Conservation (phyloP, 2,797 vertebrate species). For the Lerista edwardsae region DNA sequence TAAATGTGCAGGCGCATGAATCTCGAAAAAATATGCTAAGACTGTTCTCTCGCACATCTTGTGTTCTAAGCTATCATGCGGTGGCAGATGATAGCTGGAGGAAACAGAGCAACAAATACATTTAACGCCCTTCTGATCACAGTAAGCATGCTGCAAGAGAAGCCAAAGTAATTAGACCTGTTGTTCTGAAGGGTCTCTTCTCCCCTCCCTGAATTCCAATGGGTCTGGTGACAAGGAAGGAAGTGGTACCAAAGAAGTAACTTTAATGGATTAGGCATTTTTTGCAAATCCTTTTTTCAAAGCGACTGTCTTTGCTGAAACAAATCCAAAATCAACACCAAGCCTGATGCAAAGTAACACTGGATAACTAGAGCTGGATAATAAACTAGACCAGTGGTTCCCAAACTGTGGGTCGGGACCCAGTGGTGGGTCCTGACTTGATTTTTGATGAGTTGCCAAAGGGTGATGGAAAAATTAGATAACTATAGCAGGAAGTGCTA, state of each 20-base stretch:
- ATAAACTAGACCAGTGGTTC: too few relatives aligned
- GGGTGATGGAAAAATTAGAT: too few relatives aligned
- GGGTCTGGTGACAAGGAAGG: neutral
- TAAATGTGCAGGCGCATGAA: neutral
- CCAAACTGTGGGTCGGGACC: too few relatives aligned
- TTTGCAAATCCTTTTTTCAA: neutral
- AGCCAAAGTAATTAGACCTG: slow-evolving; percentile 5
- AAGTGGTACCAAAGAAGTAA: neutral
- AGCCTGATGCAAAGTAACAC: neutral
- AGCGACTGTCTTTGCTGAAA: neutral
- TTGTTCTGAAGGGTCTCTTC: neutral
- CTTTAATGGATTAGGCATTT: neutral
- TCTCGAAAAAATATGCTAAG: slow-evolving; percentile 2
- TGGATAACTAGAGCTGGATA: neutral
- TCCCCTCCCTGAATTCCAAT: neutral
- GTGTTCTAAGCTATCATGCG: slow-evolving; percentile 4
- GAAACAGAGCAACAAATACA: slow-evolving; percentile 35
- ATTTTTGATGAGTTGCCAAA: too few relatives aligned
- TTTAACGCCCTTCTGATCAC: slow-evolving; percentile 2
- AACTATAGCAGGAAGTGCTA: too few relatives aligned
- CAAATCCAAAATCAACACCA: neutral
- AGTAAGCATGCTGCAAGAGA: neutral
- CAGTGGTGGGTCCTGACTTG: too few relatives aligned
- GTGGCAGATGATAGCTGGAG: slow-evolving; percentile 31
- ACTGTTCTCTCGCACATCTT: slow-evolving; percentile 2